A percentile compares a stretch with the other conserved stretches of the same genome.
These are phyloP conservation scores for Alviniconcha strummeri DNA, from an alignment of 2,888 invertebrate species.

Conservation along the genomic window DNA sequence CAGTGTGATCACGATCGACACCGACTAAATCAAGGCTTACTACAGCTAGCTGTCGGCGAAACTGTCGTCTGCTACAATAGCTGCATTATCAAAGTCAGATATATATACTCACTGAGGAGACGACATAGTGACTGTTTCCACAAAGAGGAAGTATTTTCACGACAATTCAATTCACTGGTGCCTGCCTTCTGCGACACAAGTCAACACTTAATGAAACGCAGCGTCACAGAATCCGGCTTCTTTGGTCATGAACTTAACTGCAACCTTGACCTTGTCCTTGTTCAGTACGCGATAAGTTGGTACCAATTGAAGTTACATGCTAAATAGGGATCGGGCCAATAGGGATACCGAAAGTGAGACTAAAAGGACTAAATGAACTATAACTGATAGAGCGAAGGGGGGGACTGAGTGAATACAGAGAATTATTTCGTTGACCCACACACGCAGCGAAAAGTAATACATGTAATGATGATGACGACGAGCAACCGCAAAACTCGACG, in stretches of 20 bases:
- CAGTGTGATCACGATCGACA: too few species aligned
- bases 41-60: not conserved
- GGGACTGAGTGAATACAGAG: too few species aligned
- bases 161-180: too few species aligned
- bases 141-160: not conserved
- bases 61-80: constrained; percentile 18
- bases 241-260: not conserved
- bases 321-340: not conserved
- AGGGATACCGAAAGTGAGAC: not conserved
- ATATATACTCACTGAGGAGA: constrained; percentile 26
- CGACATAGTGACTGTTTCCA: constrained; percentile 20
- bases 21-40: too few species aligned
- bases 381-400: too few species aligned
- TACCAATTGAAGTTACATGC: not conserved
- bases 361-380: too few species aligned
- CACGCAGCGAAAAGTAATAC: too few species aligned
- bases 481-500: too few species aligned
- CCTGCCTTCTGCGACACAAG: not conserved
- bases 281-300: not conserved
- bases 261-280: constrained; percentile 17
- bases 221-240: constrained; percentile 7
- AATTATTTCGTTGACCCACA: too few species aligned
- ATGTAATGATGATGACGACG: too few species aligned
- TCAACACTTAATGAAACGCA: not conserved
- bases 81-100: not conserved